A percentile compares a stretch with the other conserved stretches of the same genome.
Conservation (phyloP, 2,113 vertebrate genomes). For the Nasalis larvatus region DNA sequence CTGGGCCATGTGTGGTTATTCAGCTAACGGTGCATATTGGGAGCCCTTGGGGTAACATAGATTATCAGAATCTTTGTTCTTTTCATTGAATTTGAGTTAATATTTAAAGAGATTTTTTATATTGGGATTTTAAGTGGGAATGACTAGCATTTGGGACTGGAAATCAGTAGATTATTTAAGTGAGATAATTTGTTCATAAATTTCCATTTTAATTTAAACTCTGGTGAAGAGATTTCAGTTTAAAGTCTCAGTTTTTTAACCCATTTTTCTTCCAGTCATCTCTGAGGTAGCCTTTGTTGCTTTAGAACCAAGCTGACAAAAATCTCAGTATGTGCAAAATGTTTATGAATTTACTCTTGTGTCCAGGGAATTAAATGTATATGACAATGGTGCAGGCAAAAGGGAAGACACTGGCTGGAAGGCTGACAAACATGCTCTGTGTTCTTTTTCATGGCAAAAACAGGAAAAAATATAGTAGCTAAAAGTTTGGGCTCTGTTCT, state of each 20-base stretch:
- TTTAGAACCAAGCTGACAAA: background rate
- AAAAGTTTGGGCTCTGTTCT: background rate
- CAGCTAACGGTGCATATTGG: background rate
- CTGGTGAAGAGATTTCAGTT: background rate
- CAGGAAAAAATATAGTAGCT: background rate
- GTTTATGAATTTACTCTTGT: rapidly evolving
- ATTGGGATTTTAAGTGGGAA: background rate
- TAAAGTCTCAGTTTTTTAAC: background rate
- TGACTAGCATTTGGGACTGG: background rate
- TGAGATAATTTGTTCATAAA: background rate
- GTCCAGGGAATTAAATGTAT: background rate
- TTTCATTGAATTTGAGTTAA: background rate
- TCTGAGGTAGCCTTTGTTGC: background rate
- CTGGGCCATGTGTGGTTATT: background rate
- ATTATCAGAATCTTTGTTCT: background rate
- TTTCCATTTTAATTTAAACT: background rate
- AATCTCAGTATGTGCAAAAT: background rate
- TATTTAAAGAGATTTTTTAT: background rate
- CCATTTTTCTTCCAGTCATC: background rate
- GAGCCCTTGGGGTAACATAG: background rate
- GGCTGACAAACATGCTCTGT: rapidly evolving
- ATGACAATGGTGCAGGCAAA: rapidly evolving
- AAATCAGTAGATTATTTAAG: background rate
- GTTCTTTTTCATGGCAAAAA: background rate
- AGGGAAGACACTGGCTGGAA: background rate